Evolutionary conservation across 2,797 vertebrate species (phyloP).

Genomic region (Bufotes viridis): DNA sequence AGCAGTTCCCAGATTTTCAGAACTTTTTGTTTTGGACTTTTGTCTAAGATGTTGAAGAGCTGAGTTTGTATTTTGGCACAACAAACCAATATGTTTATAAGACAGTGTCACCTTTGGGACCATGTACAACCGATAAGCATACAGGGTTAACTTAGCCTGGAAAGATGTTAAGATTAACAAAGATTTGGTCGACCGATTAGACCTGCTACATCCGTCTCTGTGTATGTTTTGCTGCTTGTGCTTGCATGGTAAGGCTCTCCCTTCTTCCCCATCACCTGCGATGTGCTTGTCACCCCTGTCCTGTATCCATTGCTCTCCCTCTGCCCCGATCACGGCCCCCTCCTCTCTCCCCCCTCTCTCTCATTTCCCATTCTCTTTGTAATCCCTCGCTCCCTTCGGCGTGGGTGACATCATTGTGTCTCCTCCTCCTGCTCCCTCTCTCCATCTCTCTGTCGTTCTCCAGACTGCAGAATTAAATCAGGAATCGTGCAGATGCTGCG

Average conservation of each 20-base stretch:
- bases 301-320: background rate
- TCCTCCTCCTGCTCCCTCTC: conserved; percentile 35
- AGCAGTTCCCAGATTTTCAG: background rate
- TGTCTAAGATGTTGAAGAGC: background rate
- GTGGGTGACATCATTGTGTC: conserved; percentile 63
- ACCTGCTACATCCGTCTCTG: background rate
- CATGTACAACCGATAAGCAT: background rate
- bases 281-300: background rate
- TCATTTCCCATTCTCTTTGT: conserved; percentile 61
- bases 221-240: background rate
- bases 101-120: no score
- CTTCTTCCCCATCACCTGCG: background rate
- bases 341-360: conserved; percentile 28
- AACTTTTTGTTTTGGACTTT: background rate
- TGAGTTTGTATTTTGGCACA: background rate
- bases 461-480: conserved; percentile 60
- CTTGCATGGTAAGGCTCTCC: background rate
- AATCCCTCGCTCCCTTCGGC: conserved; percentile 58
- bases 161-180: background rate
- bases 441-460: conserved; percentile 51
- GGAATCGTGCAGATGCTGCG: conserved; percentile 60
- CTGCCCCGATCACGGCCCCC: conserved; percentile 31
- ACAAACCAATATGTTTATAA: background rate
- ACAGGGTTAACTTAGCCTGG: background rate
- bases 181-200: background rate